Percentiles rank a stretch among this genome's conserved stretches.
Conservation (phyloP, 2,888 invertebrate species). For the Unio delphinus region DNA sequence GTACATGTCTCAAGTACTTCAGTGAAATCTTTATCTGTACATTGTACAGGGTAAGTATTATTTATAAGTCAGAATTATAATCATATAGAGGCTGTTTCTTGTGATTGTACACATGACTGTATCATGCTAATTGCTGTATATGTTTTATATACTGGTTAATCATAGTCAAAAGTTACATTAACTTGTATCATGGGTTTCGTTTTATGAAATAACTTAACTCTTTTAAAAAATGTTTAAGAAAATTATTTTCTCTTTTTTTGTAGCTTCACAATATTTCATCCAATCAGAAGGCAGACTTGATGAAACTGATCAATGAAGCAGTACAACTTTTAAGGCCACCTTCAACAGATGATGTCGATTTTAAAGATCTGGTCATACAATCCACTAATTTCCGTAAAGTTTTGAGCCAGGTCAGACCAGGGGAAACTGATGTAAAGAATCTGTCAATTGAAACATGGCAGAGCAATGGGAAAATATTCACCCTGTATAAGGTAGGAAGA, state of each 20-base stretch:
- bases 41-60: no score
- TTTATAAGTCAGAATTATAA: no score
- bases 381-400: constrained; percentile 58
- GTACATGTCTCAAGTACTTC: no score
- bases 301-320: constrained; percentile 60
- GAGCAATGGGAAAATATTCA: constrained; percentile 39
- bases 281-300: constrained; percentile 55
- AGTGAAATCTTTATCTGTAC: no score
- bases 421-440: constrained; percentile 45
- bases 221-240: neutral
- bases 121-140: no score
- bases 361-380: constrained; percentile 39
- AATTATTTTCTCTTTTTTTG: neutral
- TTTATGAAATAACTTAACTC: no score
- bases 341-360: constrained; percentile 37
- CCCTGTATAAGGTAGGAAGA: constrained; percentile 41
- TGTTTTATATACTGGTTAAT: no score
- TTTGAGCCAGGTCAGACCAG: constrained; percentile 57
- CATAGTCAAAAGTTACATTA: neutral
- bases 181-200: neutral
- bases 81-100: no score
- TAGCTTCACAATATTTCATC: constrained; percentile 56
- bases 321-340: constrained; percentile 46
- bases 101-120: no score
- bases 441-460: constrained; percentile 53